Evolutionary conservation across 2,113 vertebrate genomes (phyloP).

Genomic region (Nycticebus coucang): DNA sequence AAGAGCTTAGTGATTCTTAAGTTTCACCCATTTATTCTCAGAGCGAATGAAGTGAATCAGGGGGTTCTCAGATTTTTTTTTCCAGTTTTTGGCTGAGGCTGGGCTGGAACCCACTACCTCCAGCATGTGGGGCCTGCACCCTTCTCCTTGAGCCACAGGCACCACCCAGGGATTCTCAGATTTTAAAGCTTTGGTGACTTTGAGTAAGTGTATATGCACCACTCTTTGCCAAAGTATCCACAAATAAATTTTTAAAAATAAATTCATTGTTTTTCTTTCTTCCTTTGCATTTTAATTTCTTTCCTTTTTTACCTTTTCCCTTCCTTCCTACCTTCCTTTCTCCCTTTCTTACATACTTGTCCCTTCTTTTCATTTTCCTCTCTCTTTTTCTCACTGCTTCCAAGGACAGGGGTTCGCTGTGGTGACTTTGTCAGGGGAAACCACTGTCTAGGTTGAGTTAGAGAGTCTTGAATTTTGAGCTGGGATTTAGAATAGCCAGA

Average conservation of each 20-base stretch:
- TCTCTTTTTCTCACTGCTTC: neutral
- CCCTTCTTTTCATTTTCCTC: neutral
- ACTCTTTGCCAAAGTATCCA: neutral
- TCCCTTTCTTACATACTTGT: neutral
- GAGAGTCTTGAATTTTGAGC: neutral
- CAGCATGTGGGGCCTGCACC: no score
- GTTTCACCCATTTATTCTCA: neutral
- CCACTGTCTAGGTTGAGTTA: neutral
- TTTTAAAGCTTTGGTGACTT: neutral
- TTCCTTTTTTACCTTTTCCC: neutral
- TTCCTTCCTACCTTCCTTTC: no score
- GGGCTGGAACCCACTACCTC: no score
- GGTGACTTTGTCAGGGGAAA: neutral
- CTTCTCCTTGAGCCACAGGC: no score
- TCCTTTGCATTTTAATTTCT: neutral
- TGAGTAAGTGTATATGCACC: neutral
- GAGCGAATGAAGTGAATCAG: neutral
- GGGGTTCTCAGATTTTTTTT: neutral
- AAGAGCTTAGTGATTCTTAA: neutral
- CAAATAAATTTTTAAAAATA: neutral
- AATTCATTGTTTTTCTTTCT: neutral
- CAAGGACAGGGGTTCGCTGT: neutral
- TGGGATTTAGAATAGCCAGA: slow-evolving; percentile 1
- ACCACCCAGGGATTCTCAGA: neutral
- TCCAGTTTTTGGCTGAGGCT: no score